Evolutionary conservation across 2,113 vertebrate species (phyloP).

Genomic region (Nerophis lumbriciformis): DNA sequence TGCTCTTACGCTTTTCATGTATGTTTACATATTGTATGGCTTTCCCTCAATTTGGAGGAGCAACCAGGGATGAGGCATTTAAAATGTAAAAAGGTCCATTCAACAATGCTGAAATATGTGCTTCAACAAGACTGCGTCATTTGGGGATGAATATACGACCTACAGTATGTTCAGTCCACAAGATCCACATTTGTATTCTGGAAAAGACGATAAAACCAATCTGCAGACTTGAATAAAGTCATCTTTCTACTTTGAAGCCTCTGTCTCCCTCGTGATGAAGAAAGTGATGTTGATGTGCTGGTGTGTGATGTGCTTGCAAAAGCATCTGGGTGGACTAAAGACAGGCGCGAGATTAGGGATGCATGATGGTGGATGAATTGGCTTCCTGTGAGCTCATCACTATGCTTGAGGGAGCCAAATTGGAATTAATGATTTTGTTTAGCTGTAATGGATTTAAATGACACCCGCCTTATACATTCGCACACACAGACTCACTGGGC

Average conservation of each 20-base stretch:
- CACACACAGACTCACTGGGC: constrained; percentile 2
- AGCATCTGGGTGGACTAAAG: too few relatives aligned
- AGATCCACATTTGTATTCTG: neutral
- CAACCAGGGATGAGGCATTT: too few relatives aligned
- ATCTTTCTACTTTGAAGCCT: neutral
- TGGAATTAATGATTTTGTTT: constrained; percentile 43
- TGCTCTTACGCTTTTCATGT: too few relatives aligned
- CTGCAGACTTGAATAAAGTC: neutral
- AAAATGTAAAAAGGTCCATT: too few relatives aligned
- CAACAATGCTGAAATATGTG: too few relatives aligned
- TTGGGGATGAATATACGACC: too few relatives aligned
- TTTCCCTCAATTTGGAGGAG: too few relatives aligned
- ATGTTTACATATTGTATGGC: too few relatives aligned
- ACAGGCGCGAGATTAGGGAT: constrained; percentile 5
- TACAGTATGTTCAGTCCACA: neutral
- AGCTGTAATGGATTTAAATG: constrained; percentile 32
- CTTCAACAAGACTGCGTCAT: too few relatives aligned
- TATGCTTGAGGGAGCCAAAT: constrained; percentile 22
- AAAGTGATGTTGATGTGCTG: too few relatives aligned
- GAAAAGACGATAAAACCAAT: neutral
- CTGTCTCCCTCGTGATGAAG: too few relatives aligned
- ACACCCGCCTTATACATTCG: neutral
- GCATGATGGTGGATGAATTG: constrained; percentile 19
- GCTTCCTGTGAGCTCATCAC: constrained; percentile 5
- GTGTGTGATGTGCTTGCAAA: too few relatives aligned